These are phyloP conservation scores for Galagoides demidoff DNA, from an alignment of 2,797 vertebrate genomes.

Conservation along the genomic window DNA sequence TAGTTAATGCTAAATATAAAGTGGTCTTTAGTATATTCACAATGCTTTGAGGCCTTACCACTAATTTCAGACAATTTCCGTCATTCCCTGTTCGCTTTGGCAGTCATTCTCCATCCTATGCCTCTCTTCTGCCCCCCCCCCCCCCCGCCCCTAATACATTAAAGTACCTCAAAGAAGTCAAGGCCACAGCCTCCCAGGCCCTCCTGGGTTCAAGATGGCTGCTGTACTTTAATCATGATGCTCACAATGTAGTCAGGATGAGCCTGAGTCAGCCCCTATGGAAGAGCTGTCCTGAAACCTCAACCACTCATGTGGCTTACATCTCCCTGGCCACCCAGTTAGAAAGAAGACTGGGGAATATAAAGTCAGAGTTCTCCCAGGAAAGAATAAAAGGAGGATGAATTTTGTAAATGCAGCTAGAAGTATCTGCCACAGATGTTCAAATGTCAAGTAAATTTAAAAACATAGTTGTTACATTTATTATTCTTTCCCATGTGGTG, in stretches of 20 bases:
- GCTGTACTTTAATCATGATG: neutral
- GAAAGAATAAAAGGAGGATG: neutral
- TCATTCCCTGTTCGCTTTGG: neutral
- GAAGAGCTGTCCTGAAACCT: neutral
- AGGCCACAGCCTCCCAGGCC: neutral
- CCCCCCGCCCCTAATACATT: too few species aligned
- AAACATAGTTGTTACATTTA: neutral
- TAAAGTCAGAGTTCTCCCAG: constrained; percentile 24
- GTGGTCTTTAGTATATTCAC: neutral
- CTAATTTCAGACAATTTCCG: neutral
- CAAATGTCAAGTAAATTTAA: neutral
- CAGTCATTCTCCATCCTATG: neutral
- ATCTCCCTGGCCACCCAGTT: neutral
- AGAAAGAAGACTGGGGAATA: neutral
- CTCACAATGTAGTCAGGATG: neutral
- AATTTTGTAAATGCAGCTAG: neutral
- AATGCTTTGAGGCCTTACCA: neutral
- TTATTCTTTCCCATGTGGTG: constrained; percentile 2
- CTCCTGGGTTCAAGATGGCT: neutral
- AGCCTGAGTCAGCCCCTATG: neutral
- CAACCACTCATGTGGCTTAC: neutral
- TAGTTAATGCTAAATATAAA: neutral
- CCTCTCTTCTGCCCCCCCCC: too few species aligned
- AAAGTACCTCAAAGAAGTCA: neutral
- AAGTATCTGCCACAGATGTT: neutral